Evolutionary conservation across 2,113 vertebrate genomes (phyloP), one percentile per base, ranked within the genome.

Genomic region (Apus apus): DNA sequence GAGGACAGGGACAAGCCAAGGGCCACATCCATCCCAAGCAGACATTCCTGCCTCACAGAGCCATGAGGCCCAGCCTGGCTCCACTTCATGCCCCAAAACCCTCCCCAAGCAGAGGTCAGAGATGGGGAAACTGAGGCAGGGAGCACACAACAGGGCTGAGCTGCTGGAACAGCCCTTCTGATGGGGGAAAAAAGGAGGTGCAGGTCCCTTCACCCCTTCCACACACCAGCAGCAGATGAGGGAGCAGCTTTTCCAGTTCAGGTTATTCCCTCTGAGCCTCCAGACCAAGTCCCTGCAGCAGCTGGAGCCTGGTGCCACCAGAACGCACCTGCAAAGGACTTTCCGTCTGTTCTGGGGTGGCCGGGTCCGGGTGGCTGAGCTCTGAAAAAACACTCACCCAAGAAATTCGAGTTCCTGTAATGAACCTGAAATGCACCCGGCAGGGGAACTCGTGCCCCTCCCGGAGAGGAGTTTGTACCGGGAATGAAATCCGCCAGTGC

Each of bases 401-500:
- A 53, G 9, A 62, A 81, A 78, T 75, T 16, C 50, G 87, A 93
- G 51, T 91, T 21, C 57, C 78, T 81, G 81, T 77, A 90, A 89
- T 19, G 36, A 66, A 74, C n/a, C 36, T 51, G 34, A 66, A 91
- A 76, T 73, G 38, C 58, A 46, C 56, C 89, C 89, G 9, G 16
- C 36, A 73, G 86, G 67, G 79, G 56, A 86, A 83, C 66, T 43
- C 0, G 5, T n/a, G 80, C 56, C 80, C 50, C 54, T 61, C 50
- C 30, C 1, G 4, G 72, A 79, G n/a, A 8, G 16, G 64, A 11
- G 2, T 38, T 25, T 2, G 4, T 4, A 8, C 1, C 4, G 6
- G 43, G 73, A 94, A 71, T 56, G 3, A 46, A 81, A 93, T 96
- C 87, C 96, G 94, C 96, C 77, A 96, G 93, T 81, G 96, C 94